phyloP scores from a whole-genome alignment of 2,888 invertebrate genomes.

The Eristalis arbustorum region DNA sequence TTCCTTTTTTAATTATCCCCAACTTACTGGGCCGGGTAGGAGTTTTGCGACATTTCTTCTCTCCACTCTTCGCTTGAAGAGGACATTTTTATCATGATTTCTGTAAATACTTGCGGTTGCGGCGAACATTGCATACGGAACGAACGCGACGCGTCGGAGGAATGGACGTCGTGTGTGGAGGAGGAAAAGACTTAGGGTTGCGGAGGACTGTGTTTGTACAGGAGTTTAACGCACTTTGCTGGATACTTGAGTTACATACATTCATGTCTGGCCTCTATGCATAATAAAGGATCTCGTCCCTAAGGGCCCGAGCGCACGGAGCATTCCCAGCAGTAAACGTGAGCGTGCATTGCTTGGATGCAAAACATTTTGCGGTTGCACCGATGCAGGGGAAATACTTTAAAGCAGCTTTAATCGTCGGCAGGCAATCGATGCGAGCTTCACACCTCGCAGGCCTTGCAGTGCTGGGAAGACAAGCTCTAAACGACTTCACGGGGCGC shows the following conservation, averaged over 20 bases:
- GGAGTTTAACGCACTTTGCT: slow-evolving; percentile 36
- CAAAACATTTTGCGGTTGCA: background rate
- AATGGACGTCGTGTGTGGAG: background rate
- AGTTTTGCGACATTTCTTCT: background rate
- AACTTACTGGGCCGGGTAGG: slow-evolving; percentile 1
- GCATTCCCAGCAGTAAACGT: background rate
- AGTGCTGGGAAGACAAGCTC: background rate
- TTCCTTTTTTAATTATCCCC: slow-evolving; percentile 17
- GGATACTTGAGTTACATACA: slow-evolving; percentile 15
- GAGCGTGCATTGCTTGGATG: background rate
- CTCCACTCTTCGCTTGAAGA: background rate
- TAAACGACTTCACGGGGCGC: background rate
- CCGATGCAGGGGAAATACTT: background rate
- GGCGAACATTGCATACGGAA: background rate
- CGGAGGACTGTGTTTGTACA: slow-evolving; percentile 1
- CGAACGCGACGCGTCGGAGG: background rate
- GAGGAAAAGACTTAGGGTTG: background rate
- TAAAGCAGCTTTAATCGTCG: background rate
- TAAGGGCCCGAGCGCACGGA: background rate
- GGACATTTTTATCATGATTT: slow-evolving; percentile 16
- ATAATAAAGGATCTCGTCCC: slow-evolving; percentile 26
- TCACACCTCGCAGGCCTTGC: background rate
- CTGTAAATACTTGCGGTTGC: slow-evolving; percentile 5
- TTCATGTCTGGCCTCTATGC: slow-evolving; percentile 16
- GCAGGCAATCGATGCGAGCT: background rate